Conservation (phyloP, 2,888 invertebrate species). For the Cosmorhoe ocellata region DNA sequence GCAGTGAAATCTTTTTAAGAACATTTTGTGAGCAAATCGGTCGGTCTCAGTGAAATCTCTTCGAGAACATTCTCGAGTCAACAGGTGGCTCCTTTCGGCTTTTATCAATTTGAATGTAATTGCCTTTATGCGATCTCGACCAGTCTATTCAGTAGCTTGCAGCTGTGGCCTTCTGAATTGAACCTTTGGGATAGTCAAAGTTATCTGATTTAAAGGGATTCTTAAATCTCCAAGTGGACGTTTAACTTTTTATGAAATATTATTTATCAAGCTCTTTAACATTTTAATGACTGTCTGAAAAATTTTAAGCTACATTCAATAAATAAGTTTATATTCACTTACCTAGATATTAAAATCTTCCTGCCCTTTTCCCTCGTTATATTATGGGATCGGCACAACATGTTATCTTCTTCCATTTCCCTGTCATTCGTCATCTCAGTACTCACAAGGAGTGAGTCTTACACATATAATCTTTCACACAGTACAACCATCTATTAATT, state of each 20-base stretch:
- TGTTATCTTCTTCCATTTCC: too few relatives aligned
- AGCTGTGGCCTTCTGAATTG: conserved; percentile 28
- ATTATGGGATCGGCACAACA: too few relatives aligned
- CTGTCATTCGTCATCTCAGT: too few relatives aligned
- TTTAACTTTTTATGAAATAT: conserved; percentile 11
- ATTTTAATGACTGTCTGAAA: not conserved
- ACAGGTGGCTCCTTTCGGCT: conserved; percentile 65
- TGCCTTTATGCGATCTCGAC: conserved; percentile 48
- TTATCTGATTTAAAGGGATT: conserved; percentile 30
- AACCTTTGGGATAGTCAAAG: conserved; percentile 28
- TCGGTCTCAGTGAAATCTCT: conserved; percentile 49
- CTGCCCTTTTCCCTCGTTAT: too few relatives aligned
- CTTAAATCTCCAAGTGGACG: conserved; percentile 15
- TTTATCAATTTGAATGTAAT: conserved; percentile 74
- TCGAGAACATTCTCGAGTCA: conserved; percentile 59
- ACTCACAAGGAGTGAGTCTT: too few relatives aligned
- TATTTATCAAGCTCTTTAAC: not conserved
- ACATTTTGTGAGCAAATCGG: conserved; percentile 19
- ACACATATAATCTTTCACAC: too few relatives aligned
- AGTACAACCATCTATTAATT: too few relatives aligned
- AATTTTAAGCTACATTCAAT: too few relatives aligned
- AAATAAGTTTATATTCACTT: too few relatives aligned
- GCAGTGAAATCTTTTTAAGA: conserved; percentile 21
- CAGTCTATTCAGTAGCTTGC: conserved; percentile 34
- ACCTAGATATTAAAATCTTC: too few relatives aligned